Evolutionary conservation across 1,140 invertebrate genomes (phyloP), one percentile per base, ranked within the genome.

Genomic region (Hypothenemus hampei): DNA sequence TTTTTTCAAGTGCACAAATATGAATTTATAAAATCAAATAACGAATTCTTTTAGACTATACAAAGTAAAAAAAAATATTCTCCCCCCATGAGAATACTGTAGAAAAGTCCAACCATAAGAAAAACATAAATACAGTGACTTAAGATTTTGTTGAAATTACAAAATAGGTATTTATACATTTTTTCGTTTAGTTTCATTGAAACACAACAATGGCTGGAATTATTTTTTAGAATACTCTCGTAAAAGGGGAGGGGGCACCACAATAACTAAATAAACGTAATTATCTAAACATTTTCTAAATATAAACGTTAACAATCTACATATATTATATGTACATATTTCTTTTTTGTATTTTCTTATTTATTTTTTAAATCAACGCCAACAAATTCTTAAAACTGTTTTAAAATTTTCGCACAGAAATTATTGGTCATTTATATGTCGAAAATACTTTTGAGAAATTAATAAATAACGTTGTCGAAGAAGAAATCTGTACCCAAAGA

Each of bases 1-100:
- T 46, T 39, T 57, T 57, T 47, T 57, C 51, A 57, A 57, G 55
- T 57, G 55, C 55, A 57, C 55, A 50, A 51, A 57, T 57, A 51
- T 57, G 43, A 41, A 57, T 51, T 47, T 57, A 57, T 57, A 57
- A 57, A 57, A 57, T 50, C 26, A 57, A 50, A 24, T 50, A 57
- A 57, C 55, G 37, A 56, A 22, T 36, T 39, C 41, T 23, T 55
- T 22, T 29, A 16, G 43, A 36, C 36, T 50, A 50, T 54, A 54
- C 39, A 54, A 54, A 21, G 33, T 54, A 46, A 37, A 54, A 43
- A 52, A 41, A 41, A 43, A 7, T 13, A 39, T 10, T 31, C 8
- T 31, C 8, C 16, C 11, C 16, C 16, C 16, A 8, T 10, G 39
- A 44, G 22, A 23, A 18, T 24, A 44, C 41, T 15, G 10, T 44